A percentile compares a stretch with the other conserved stretches of the same genome.
These are phyloP conservation scores for Drosophila acutilabella DNA, from an alignment of 2,888 invertebrate genomes.

Conservation along the genomic window DNA sequence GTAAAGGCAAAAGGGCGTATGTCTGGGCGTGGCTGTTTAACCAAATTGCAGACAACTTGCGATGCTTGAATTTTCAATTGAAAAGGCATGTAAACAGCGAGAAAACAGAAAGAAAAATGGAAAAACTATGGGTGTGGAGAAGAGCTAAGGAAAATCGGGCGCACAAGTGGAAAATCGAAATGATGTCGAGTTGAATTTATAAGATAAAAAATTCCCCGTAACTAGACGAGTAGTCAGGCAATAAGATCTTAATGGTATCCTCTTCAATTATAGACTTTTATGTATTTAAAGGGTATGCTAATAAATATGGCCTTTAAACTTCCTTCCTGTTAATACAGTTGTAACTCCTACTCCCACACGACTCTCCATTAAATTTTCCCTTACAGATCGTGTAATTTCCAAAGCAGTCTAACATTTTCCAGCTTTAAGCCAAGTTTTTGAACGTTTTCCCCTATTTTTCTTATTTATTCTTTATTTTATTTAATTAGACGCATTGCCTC, in stretches of 20 bases:
- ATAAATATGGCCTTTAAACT: too few relatives aligned
- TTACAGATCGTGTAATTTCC: background rate
- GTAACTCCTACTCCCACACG: background rate
- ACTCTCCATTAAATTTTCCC: background rate
- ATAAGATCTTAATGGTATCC: background rate
- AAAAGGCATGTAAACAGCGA: slow-evolving; percentile 49
- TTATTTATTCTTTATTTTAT: slow-evolving; percentile 17
- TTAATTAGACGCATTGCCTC: slow-evolving; percentile 58
- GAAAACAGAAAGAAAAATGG: slow-evolving; percentile 22
- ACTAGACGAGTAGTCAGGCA: background rate
- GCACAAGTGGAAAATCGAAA: slow-evolving; percentile 60
- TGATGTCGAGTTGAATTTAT: slow-evolving; percentile 7
- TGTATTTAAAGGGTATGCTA: too few relatives aligned
- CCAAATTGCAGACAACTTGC: slow-evolving; percentile 62
- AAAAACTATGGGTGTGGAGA: slow-evolving; percentile 3
- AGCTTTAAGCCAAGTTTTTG: slow-evolving; percentile 13
- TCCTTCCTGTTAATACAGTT: too few relatives aligned
- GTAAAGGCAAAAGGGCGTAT: background rate
- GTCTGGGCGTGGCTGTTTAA: slow-evolving; percentile 50
- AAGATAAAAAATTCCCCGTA: background rate
- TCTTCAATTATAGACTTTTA: too few relatives aligned
- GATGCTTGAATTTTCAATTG: slow-evolving; percentile 63
- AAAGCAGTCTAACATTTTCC: slow-evolving; percentile 6
- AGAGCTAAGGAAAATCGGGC: slow-evolving; percentile 30
- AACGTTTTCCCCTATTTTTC: slow-evolving; percentile 11